Conservation (phyloP, 30 jellyfish, hydroid and myxozoan species). For the Turritopsis rubra region DNA sequence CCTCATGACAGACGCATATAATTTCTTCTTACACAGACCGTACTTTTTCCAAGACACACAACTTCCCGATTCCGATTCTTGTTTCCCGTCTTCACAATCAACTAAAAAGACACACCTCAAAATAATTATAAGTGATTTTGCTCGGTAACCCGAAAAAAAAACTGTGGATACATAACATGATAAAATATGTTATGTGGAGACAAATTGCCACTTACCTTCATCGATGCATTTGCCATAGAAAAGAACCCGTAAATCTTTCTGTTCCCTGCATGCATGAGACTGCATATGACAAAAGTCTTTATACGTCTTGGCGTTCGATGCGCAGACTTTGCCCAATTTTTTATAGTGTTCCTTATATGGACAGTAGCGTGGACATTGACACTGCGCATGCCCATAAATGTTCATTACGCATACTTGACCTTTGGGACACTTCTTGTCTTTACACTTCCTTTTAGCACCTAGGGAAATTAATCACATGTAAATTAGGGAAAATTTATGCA, state of each 20-base stretch:
- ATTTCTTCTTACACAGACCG: slow-evolving; percentile 25
- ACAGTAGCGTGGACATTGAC: slow-evolving; percentile 28
- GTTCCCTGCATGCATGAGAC: slow-evolving; percentile 28
- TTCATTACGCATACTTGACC: slow-evolving; percentile 13
- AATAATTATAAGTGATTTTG: not conserved
- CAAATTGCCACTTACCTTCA: not conserved
- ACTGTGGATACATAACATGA: not conserved
- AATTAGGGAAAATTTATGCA: too few species aligned
- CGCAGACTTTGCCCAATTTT: slow-evolving; percentile 23
- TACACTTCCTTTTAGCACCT: slow-evolving; percentile 16
- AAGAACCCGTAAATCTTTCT: slow-evolving; percentile 3
- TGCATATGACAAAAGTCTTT: slow-evolving; percentile 31
- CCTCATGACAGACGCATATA: slow-evolving; percentile 22
- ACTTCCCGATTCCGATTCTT: slow-evolving; percentile 23
- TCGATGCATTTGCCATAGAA: slow-evolving; percentile 22
- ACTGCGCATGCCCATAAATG: slow-evolving; percentile 3
- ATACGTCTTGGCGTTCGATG: slow-evolving; percentile 26
- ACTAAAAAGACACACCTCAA: not conserved
- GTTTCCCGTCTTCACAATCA: slow-evolving; percentile 26
- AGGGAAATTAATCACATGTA: not conserved
- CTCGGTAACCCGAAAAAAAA: too few species aligned
- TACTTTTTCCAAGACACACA: slow-evolving; percentile 29
- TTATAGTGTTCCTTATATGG: slow-evolving; percentile 22
- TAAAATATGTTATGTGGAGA: too few species aligned
- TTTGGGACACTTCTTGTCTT: slow-evolving; percentile 15